Evolutionary conservation across 1,140 invertebrate genomes (phyloP).

Genomic region (Bombus waltoni): DNA sequence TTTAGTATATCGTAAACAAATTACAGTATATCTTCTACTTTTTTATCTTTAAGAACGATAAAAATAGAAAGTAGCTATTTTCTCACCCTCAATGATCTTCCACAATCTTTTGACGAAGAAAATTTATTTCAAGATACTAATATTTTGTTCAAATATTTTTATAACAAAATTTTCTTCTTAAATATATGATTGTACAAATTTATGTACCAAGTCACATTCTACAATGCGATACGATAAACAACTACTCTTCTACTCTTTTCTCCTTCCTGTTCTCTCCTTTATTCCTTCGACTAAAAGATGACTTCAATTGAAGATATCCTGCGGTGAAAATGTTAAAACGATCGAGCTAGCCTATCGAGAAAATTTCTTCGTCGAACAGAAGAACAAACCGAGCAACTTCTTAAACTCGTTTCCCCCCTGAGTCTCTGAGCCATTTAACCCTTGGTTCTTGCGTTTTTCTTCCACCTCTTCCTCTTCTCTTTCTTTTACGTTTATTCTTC

Average conservation of each 20-base stretch:
- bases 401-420: slow-evolving; percentile 7
- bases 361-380: slow-evolving; percentile 27
- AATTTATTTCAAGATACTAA: neutral
- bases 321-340: neutral
- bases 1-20: neutral
- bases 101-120: neutral
- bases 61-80: neutral
- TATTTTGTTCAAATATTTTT: neutral
- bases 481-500: neutral
- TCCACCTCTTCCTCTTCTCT: neutral
- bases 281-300: neutral
- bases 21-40: neutral
- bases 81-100: neutral
- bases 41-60: neutral
- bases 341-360: neutral
- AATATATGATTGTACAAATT: neutral
- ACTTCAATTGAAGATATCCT: slow-evolving; percentile 15
- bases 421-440: slow-evolving; percentile 33
- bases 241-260: too few relatives aligned
- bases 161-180: neutral
- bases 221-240: neutral
- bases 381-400: slow-evolving; percentile 16
- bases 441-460: neutral
- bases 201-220: neutral
- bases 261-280: neutral